Conservation (phyloP, 1,140 invertebrate species). For the Meloidogyne hapla region DNA sequence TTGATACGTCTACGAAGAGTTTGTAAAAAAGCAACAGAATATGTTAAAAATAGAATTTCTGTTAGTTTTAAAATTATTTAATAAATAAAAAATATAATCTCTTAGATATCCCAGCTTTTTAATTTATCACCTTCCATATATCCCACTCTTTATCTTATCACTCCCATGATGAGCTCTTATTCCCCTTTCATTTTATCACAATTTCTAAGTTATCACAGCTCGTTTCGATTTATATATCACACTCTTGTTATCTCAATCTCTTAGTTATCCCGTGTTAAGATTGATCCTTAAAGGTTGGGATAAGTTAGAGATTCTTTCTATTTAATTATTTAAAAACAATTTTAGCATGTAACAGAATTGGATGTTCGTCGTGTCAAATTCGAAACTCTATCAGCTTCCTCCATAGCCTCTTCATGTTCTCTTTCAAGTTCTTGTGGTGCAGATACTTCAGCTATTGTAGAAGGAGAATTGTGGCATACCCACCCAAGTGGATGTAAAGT, state of each 20-base stretch:
- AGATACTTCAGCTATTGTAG: slow-evolving; percentile 12
- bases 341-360: slow-evolving; percentile 30
- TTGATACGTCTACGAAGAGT: slow-evolving; percentile 4
- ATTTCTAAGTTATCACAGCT: neutral
- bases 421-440: neutral
- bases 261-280: neutral
- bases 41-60: slow-evolving; percentile 12
- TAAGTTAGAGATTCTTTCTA: neutral
- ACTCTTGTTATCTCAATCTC: neutral
- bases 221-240: neutral
- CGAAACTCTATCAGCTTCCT: neutral
- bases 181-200: neutral
- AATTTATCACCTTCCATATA: neutral
- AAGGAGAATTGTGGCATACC: slow-evolving; percentile 6
- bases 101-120: neutral
- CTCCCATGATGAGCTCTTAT: neutral
- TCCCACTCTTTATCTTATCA: neutral
- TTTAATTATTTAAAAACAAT: neutral
- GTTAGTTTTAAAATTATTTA: neutral
- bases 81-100: too few relatives aligned
- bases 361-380: slow-evolving; percentile 43
- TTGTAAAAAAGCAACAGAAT: slow-evolving; percentile 7
- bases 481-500: slow-evolving; percentile 19
- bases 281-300: too few relatives aligned
- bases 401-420: neutral